Evolutionary conservation across 2,797 vertebrate genomes (phyloP), one percentile per base, ranked within the genome.

Genomic region (Vespertilio murinus): DNA sequence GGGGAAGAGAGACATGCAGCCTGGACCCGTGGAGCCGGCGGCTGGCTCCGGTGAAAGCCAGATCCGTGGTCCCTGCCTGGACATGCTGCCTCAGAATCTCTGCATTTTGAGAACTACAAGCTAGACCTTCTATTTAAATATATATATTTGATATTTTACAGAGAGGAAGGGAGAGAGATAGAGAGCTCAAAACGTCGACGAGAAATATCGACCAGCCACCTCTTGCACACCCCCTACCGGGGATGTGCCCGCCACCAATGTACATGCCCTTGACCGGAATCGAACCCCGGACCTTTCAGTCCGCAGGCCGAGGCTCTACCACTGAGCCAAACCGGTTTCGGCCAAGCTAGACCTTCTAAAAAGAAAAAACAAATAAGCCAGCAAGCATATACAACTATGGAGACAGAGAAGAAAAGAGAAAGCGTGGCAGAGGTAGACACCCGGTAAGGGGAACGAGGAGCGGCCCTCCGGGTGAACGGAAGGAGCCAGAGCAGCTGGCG

Each of bases 401-500:
- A 70, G 42, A 17, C 17, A 28, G 49, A 64, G 59, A 80, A 45
- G 42, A 67, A 45, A 61, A 75, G 28, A 73, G 73, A 22, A 59
- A 79, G 30, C 18, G 3, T 1, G 25, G 38, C 5, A 17, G 40
- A 86, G 70, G n/a, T 11, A n/a, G 74, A 49, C 20, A 30, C 13
- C 81, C n/a, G 28, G 20, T 5, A 30, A 38, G 47, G 65, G n/a
- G 40, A 70, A 18, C 70, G 40, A 80, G 49, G 30, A 67, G 6
- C 10, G 14, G 70, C n/a, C 42, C 8, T 77, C 59, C 30, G 30
- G 80, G 80, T 20, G 67, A 16, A 7, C 30, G 4, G 16, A 35
- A 0, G 0, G 52, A 35, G 18, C 2, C 13, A 38, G 56, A 9
- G 25, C 16, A 33, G 13, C 42, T 35, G 8, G 45, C 64, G 12